These are phyloP conservation scores for Chelidonichthys spinosus DNA, from an alignment of 2,797 vertebrate species.

Conservation along the genomic window DNA sequence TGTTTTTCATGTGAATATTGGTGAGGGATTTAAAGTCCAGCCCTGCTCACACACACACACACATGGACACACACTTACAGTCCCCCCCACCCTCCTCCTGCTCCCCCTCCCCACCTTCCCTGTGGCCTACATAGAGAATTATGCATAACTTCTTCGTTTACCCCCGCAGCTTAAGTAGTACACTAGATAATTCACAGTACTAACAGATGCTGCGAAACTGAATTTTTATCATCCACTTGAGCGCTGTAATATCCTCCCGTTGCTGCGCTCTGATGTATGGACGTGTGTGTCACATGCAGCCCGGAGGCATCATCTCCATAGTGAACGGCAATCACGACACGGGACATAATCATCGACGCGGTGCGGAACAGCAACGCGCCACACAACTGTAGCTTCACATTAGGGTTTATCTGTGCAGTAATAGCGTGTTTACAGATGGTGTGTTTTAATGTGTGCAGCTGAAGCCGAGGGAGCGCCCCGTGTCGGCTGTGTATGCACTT, in stretches of 20 bases:
- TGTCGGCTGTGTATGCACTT: slow-evolving; percentile 3
- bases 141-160: slow-evolving; percentile 70
- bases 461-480: slow-evolving; percentile 8
- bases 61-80: no score
- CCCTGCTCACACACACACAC: slow-evolving; percentile 15
- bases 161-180: slow-evolving; percentile 53
- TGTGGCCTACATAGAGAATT: slow-evolving; percentile 77
- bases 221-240: slow-evolving; percentile 42
- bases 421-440: slow-evolving; percentile 40
- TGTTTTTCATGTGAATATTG: slow-evolving; percentile 52
- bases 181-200: slow-evolving; percentile 49
- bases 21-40: slow-evolving; percentile 39
- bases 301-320: slow-evolving; percentile 36
- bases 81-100: slow-evolving; percentile 30
- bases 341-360: background rate
- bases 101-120: slow-evolving; percentile 48
- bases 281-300: slow-evolving; percentile 17
- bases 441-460: slow-evolving; percentile 16
- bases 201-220: slow-evolving; percentile 49
- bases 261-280: slow-evolving; percentile 34
- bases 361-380: slow-evolving; percentile 8
- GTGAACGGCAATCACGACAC: slow-evolving; percentile 45
- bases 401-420: slow-evolving; percentile 15
- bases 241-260: slow-evolving; percentile 29
- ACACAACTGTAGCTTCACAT: slow-evolving; percentile 16